Conservation (phyloP, 2,797 vertebrate species). For the Chrysocyon brachyurus region DNA sequence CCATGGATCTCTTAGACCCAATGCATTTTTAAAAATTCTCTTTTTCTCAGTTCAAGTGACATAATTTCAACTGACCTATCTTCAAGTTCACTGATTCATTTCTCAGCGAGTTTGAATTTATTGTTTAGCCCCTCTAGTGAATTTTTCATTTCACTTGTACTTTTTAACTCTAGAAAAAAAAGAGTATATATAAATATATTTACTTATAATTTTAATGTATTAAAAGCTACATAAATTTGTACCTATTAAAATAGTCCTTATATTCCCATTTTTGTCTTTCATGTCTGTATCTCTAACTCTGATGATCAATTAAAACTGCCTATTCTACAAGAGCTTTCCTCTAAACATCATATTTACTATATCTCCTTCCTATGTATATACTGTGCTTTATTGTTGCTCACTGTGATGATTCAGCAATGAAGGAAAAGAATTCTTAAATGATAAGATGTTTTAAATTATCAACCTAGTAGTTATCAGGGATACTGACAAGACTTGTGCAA, state of each 20-base stretch:
- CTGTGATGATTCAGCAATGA: neutral
- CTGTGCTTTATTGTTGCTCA: neutral
- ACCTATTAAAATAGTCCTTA: slow-evolving; percentile 16
- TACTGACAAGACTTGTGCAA: neutral
- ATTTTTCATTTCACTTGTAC: neutral
- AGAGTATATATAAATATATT: neutral
- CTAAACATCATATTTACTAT: neutral
- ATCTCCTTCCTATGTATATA: neutral
- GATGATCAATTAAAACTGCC: neutral
- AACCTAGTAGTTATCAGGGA: neutral
- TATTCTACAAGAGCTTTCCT: neutral
- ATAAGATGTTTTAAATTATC: slow-evolving; percentile 14
- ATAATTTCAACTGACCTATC: neutral
- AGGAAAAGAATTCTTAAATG: neutral
- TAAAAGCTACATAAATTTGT: neutral
- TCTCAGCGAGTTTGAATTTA: neutral
- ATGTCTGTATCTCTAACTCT: neutral
- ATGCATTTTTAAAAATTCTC: neutral
- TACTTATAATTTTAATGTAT: neutral
- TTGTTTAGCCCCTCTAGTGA: neutral
- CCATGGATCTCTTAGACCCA: neutral
- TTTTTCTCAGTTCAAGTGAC: neutral
- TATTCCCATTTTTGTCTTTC: neutral
- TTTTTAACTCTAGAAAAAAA: neutral
- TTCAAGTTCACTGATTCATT: neutral